These are phyloP conservation scores for Heliconius erato DNA, from an alignment of 2,888 invertebrate genomes.

Conservation along the genomic window DNA sequence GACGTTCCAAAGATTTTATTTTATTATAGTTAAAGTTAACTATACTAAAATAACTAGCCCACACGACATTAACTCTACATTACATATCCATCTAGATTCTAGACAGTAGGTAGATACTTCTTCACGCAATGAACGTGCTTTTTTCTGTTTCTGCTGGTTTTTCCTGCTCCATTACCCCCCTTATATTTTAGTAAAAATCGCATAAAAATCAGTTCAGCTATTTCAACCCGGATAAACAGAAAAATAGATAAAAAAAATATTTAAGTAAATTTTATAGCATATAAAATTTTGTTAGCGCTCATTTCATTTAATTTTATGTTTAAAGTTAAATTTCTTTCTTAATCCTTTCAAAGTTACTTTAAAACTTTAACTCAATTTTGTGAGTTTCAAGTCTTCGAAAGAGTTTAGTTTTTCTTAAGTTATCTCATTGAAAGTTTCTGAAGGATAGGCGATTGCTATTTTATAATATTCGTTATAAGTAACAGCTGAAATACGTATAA, in stretches of 20 bases:
- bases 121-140: no score
- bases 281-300: neutral
- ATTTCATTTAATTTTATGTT: slow-evolving; percentile 22
- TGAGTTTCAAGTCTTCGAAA: neutral
- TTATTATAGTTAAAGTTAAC: no score
- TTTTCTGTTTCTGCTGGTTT: no score
- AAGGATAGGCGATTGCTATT: neutral
- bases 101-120: no score
- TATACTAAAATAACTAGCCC: no score
- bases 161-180: no score
- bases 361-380: slow-evolving; percentile 4
- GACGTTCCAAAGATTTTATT: no score
- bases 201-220: neutral
- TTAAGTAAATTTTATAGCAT: neutral
- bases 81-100: no score
- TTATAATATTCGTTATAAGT: neutral
- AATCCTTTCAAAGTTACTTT: slow-evolving; percentile 14
- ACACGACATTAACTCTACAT: no score
- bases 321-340: slow-evolving; percentile 26
- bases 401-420: neutral
- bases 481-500: neutral
- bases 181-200: no score
- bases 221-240: no score
- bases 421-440: neutral
- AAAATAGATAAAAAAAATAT: neutral